These are phyloP conservation scores for Sinhomidia bicolor DNA, from an alignment of 2,888 invertebrate species.

Conservation along the genomic window DNA sequence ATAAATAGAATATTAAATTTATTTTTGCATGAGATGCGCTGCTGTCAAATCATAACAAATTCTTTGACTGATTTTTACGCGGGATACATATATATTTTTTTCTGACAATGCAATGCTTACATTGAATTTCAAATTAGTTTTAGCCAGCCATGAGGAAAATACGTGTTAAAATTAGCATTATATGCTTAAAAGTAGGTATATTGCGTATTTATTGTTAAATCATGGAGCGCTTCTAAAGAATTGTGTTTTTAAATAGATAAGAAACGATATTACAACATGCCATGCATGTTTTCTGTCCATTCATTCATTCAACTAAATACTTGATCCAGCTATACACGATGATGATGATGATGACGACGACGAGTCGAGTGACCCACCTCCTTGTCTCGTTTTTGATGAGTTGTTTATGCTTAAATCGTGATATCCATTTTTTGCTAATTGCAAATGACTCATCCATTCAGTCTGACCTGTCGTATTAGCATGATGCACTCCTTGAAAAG, in stretches of 20 bases:
- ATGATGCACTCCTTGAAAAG: conserved; percentile 41
- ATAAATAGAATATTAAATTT: background rate
- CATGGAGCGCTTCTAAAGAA: background rate
- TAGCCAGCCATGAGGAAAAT: background rate
- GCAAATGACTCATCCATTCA: conserved; percentile 64
- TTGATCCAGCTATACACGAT: too few species aligned
- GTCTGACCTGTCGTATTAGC: background rate
- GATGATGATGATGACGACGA: too few species aligned
- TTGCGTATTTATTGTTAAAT: background rate
- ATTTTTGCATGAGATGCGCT: too few species aligned
- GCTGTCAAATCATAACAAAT: too few species aligned
- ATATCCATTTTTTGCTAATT: conserved; percentile 66
- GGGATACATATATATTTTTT: too few species aligned
- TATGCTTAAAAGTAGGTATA: conserved; percentile 16
- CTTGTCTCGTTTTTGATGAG: conserved; percentile 61
- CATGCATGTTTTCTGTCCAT: too few species aligned
- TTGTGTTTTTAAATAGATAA: background rate
- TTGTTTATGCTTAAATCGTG: conserved; percentile 69
- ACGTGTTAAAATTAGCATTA: conserved; percentile 45
- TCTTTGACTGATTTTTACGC: too few species aligned
- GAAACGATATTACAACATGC: background rate
- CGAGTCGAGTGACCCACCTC: conserved; percentile 36
- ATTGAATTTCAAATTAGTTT: too few species aligned
- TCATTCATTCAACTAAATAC: conserved; percentile 29
- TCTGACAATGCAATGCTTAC: too few species aligned